Base-by-base conservation (phyloP, 2,888 invertebrate genomes). In the Willowsia nigromaculata region DNA sequence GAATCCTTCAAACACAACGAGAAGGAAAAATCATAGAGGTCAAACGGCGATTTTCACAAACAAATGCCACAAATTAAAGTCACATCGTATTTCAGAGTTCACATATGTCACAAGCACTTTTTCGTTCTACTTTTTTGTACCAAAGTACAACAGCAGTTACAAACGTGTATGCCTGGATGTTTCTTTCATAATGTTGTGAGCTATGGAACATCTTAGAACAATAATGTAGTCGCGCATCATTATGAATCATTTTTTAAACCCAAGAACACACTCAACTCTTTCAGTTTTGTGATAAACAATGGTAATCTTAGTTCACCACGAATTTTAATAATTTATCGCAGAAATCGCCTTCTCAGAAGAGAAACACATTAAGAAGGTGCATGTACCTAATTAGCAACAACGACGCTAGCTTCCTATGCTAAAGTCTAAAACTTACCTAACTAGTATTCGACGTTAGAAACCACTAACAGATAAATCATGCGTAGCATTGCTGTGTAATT, bases 1-100 rank as follows among this genome's bases (percentile, higher is more conserved):
- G 91, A 91, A 90, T 92, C 92, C 92, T 91, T 85, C 88, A 81
- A 86, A 87, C 50, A 89, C 30, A 85, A 76, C 68, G 40, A 37
- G 59, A 89, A 76, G 76, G 84, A 78, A 56, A 22, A 85, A 76
- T 56, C 68, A 68, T 30, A 59, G 85, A 85, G 85, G 85, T 84
- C 76, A 83, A 53, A 68, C 47, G 82, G 74, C 87, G 87, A 56
- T 81, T 68, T 71, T 80, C 81, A 74, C 78, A 78, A 78, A 78
- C 56, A 13, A 56, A 53, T 78, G 22, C 37, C 78, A 27, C n/a
- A 78, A 62, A 47, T 76, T 6, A 37, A 74, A 47, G 25, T 25
- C 27, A 74, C 47, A 47, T 47, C 74, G 27, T 25, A 25, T 43
- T 74, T 74, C 13, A 27, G n/a, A n/a, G n/a, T n/a, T n/a, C 1